A percentile compares a stretch with the other conserved stretches of the same genome.
phyloP scores from a whole-genome alignment of 2,113 vertebrate species.

The Colius striatus region DNA sequence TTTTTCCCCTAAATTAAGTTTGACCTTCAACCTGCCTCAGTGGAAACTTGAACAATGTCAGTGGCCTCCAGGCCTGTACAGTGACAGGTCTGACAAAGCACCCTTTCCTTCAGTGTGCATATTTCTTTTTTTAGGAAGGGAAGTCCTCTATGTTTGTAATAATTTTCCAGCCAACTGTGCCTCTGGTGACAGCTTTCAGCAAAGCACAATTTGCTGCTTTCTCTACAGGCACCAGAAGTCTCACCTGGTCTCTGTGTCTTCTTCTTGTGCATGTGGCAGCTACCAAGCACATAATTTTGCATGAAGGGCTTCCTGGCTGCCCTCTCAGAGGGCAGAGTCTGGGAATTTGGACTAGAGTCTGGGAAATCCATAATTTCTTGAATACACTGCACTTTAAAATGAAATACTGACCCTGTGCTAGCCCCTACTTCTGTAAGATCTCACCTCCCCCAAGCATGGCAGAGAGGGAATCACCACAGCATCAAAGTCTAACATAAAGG shows the following conservation, averaged over 20 bases:
- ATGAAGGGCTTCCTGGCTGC: background rate
- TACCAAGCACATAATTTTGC: fast-evolving
- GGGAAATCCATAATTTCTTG: background rate
- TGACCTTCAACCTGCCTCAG: background rate
- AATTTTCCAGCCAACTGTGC: background rate
- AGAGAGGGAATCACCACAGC: background rate
- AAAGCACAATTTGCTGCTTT: background rate
- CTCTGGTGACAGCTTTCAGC: background rate
- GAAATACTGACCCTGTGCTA: background rate
- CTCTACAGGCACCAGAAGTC: background rate
- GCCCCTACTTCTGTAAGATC: background rate
- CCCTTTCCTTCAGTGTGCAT: background rate
- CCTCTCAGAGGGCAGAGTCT: background rate
- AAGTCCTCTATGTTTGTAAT: background rate
- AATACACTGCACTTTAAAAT: background rate
- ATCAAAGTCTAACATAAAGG: background rate
- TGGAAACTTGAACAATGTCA: background rate
- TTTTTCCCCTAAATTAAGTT: background rate
- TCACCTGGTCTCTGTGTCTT: background rate
- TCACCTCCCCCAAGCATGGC: background rate
- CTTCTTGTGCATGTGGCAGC: background rate
- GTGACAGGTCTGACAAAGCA: background rate
- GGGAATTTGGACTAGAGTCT: background rate
- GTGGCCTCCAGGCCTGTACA: background rate
- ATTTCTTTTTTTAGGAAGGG: background rate